Evolutionary conservation across 2,113 vertebrate genomes (phyloP), one percentile per base, ranked within the genome.

Genomic region (Gobius niger): DNA sequence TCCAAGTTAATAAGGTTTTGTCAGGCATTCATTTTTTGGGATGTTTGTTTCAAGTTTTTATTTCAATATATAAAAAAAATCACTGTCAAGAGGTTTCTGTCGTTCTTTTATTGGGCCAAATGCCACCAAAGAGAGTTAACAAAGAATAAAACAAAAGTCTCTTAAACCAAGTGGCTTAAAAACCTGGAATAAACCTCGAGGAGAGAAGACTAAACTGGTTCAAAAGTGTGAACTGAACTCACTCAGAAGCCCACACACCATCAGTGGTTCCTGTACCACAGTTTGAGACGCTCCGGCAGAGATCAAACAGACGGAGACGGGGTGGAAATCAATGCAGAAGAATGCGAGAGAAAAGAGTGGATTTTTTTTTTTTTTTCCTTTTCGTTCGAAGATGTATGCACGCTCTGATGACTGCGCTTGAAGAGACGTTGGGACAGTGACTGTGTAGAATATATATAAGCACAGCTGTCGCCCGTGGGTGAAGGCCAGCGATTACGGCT

Each of bases 391-490:
- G 64, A 80, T 73, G 81, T 63, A 77, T 74, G 62, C 69, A 70
- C 47, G 7, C 65, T 68, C 59, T 65, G 66, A 78, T 73, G 73
- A 59, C 73, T 63, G 67, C 82, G 67, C 70, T 15, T 84, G 54
- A 56, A 40, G 57, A 34, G 62, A 65, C 47, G 59, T 34, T 34
- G 57, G 40, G 19, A 69, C 63, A 70, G 56, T 61, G 73, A 61
- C 82, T 75, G 64, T 57, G 74, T 61, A 84, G 78, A 82, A 84
- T 77, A 73, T 66, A 83, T 66, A 83, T 78, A 83, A 88, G 86
- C 80, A 83, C 86, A 84, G 78, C 82, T 90, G 82, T 82, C 78
- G 69, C 81, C 78, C 42, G 65, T 62, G 81, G 86, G 83, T 75
- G 72, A 76, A 83, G 81, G 76, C 78, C 68, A 88, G 79, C 64